Conservation (phyloP, 2,888 invertebrate genomes). For the Carpatolechia fugitivella region DNA sequence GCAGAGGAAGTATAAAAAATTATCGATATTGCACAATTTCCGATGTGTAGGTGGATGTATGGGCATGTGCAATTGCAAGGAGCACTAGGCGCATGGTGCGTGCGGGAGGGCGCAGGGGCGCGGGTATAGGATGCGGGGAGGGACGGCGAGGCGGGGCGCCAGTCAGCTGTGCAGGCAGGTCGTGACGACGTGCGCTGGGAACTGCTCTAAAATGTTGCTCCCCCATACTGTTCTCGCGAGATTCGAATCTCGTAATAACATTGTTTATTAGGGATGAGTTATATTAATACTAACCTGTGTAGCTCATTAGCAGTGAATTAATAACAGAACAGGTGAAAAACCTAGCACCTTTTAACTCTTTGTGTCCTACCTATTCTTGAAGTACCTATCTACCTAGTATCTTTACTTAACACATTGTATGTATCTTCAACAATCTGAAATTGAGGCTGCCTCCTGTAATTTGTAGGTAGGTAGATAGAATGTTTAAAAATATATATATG, state of each 20-base stretch:
- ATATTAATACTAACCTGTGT: constrained; percentile 18
- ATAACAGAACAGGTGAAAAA: neutral
- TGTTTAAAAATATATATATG: too few relatives aligned
- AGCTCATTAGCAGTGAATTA: constrained; percentile 2
- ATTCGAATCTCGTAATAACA: constrained; percentile 22
- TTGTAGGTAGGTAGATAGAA: too few relatives aligned
- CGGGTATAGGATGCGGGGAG: constrained; percentile 32
- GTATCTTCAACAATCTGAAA: neutral
- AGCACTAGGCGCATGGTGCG: constrained; percentile 49
- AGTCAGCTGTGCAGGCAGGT: constrained; percentile 77
- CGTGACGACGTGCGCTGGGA: constrained; percentile 59
- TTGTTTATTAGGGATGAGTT: constrained; percentile 28
- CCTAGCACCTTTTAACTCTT: neutral
- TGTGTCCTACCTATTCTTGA: too few relatives aligned
- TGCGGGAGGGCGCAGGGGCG: constrained; percentile 26
- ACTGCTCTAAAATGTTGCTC: constrained; percentile 64
- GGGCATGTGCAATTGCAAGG: constrained; percentile 45
- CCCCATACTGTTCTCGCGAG: constrained; percentile 47
- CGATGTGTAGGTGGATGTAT: constrained; percentile 21
- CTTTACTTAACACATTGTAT: too few relatives aligned
- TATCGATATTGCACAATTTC: constrained; percentile 1
- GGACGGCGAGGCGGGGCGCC: constrained; percentile 54
- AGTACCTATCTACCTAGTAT: too few relatives aligned
- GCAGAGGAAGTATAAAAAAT: constrained; percentile 14
- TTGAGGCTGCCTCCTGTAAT: neutral